Conservation (phyloP, 2,797 vertebrate genomes). For the Spea hammondii region DNA sequence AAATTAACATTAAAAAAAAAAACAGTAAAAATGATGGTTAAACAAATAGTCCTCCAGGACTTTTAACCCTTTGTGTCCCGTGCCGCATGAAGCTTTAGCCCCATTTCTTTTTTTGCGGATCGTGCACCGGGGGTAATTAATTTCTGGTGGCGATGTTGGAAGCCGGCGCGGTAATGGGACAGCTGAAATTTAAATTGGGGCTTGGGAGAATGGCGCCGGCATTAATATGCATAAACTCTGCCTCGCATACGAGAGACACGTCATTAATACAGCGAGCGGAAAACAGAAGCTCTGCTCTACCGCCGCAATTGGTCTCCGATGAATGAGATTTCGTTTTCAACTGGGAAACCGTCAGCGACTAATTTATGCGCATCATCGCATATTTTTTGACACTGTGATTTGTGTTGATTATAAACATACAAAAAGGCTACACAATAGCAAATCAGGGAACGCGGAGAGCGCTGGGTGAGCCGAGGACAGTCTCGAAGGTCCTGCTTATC, state of each 20-base stretch:
- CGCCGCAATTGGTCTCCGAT: slow-evolving; percentile 37
- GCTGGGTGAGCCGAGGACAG: slow-evolving; percentile 26
- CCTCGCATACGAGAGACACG: not conserved
- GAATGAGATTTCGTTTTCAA: slow-evolving; percentile 35
- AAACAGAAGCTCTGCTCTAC: slow-evolving; percentile 12
- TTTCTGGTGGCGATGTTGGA: not conserved
- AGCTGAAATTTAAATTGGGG: slow-evolving; percentile 11
- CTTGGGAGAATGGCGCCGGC: not conserved
- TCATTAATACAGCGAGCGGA: slow-evolving; percentile 16
- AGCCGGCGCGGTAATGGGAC: not conserved
- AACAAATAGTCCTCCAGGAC: not conserved
- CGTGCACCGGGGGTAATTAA: too few species aligned
- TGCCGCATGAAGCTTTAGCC: too few species aligned
- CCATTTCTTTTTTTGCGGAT: too few species aligned
- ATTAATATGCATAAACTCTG: slow-evolving; percentile 23
- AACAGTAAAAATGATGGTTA: too few species aligned
- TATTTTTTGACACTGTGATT: slow-evolving; percentile 47
- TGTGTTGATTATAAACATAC: slow-evolving; percentile 34
- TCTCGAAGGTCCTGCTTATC: slow-evolving; percentile 25
- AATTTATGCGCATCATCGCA: slow-evolving; percentile 37
- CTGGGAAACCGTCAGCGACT: slow-evolving; percentile 20
- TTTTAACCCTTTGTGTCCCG: not conserved
- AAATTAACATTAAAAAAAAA: too few species aligned
- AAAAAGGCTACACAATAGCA: slow-evolving; percentile 35
- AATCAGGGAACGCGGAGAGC: slow-evolving; percentile 41